Conservation (phyloP, 2,113 vertebrate species). For the Triplophysa tibetana region DNA sequence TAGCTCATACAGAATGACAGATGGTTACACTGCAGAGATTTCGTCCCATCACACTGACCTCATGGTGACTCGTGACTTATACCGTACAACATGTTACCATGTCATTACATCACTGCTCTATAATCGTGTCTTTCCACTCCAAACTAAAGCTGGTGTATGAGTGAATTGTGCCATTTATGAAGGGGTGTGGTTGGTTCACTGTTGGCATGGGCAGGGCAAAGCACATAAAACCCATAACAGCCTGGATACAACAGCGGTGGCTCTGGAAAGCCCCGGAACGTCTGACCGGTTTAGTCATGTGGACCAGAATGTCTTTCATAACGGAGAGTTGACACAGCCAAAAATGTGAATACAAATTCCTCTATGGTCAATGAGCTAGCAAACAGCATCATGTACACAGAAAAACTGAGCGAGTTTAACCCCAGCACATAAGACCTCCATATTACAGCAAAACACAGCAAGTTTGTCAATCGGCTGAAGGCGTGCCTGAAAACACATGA, state of each 20-base stretch:
- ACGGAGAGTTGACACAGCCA: conserved; percentile 45
- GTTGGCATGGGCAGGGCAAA: conserved; percentile 15
- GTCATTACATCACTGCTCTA: conserved; percentile 22
- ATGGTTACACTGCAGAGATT: conserved; percentile 25
- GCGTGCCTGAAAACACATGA: conserved; percentile 38
- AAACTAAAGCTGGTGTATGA: conserved; percentile 11
- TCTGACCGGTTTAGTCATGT: conserved; percentile 45
- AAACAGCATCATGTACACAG: conserved; percentile 34
- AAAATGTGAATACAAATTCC: conserved; percentile 51
- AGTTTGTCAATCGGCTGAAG: conserved; percentile 25
- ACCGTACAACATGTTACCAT: neutral
- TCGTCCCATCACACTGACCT: conserved; percentile 1
- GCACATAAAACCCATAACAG: conserved; percentile 6
- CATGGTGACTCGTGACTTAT: conserved; percentile 14
- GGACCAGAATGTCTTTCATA: conserved; percentile 49
- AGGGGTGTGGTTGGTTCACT: conserved; percentile 9
- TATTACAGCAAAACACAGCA: conserved; percentile 26
- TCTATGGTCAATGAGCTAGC: conserved; percentile 26
- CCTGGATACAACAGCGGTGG: conserved; percentile 23
- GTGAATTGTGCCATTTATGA: conserved; percentile 1
- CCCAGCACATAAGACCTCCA: conserved; percentile 32
- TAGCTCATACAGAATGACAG: neutral
- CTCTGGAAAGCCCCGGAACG: conserved; percentile 49
- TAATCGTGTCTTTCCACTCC: conserved; percentile 16
- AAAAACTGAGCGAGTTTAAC: conserved; percentile 6